Evolutionary conservation across 2,888 invertebrate genomes (phyloP), one percentile per base, ranked within the genome.

Genomic region (Aphodius granarius): DNA sequence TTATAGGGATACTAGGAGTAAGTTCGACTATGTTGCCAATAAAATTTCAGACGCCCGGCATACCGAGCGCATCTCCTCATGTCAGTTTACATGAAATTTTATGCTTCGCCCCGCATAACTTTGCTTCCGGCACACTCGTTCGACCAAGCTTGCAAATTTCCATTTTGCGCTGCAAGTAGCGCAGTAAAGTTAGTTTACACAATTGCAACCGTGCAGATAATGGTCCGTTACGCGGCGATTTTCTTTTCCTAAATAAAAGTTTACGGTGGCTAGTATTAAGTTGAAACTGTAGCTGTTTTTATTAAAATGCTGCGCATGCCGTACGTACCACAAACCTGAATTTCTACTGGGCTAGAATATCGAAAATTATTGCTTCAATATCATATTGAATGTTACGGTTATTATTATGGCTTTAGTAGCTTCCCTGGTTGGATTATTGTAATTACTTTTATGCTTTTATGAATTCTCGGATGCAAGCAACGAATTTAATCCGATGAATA

Each of bases 1-100:
- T 0, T 94, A 93, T 84, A 90, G 90, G 78, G 94, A 95, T 82
- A 94, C 96, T n/a, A 90, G 97, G 89, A 96, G 97, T 97, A 88
- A 92, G 94, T 89, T 68, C 13, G 15, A 43, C 43, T 6, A 6
- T 6, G 43, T 43, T 6, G 43, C 43, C 43, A 43, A 43, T 43
- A 43, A 43, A 43, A 43, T 43, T 43, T 43, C 43, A 43, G 43
- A 43, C 43, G 43, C 2, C 3, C 43, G 6, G 43, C 9, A 3
- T 43, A 43, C 2, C 43, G 3, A 1, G 43, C 43, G 43, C 43
- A 43, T 43, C 43, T 9, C 43, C 13, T 43, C 43, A 43, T 43
- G 43, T 43, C 43, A 9, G 43, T 43, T 43, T 43, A 43, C 43
- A 43, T 43, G 43, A 43, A 43, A 43, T 43, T 43, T 43, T 43